phyloP scores from a whole-genome alignment of 2,888 invertebrate genomes.

The Dryobota labecula region DNA sequence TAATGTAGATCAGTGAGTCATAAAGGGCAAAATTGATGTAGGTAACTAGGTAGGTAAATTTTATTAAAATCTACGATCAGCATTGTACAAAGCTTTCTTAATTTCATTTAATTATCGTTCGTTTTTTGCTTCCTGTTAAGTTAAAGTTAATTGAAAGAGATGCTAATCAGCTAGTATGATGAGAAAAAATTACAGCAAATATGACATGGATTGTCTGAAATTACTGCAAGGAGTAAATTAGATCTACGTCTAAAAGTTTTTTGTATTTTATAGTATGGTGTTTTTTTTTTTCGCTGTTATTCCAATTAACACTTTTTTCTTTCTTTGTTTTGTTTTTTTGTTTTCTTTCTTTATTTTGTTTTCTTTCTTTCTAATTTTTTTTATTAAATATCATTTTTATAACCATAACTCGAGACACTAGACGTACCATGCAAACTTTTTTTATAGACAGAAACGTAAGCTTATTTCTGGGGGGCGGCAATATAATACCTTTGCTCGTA shows the following conservation, averaged over 20 bases:
- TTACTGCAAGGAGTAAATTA: no score
- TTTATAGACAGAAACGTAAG: constrained; percentile 83
- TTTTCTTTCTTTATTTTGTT: no score
- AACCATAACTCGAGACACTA: constrained; percentile 57
- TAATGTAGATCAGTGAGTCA: neutral
- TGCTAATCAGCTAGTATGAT: neutral
- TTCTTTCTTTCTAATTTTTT: no score
- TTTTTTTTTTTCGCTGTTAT: no score
- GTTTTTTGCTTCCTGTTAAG: neutral
- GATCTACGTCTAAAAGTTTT: no score
- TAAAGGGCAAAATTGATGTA: neutral
- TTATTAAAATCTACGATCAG: neutral
- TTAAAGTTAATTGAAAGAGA: neutral
- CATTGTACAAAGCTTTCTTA: neutral
- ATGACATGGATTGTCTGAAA: no score
- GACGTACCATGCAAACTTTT: constrained; percentile 80
- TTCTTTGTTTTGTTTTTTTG: no score
- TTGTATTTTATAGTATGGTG: no score
- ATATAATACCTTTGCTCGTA: constrained; percentile 92
- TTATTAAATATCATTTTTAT: no score
- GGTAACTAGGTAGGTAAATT: no score
- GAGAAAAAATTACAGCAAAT: neutral
- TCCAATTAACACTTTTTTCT: no score
- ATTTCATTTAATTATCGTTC: neutral
- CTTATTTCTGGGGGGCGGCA: constrained; percentile 89